Base-by-base conservation (phyloP, 2,797 vertebrate species). In the Gymnothorax reevesii region DNA sequence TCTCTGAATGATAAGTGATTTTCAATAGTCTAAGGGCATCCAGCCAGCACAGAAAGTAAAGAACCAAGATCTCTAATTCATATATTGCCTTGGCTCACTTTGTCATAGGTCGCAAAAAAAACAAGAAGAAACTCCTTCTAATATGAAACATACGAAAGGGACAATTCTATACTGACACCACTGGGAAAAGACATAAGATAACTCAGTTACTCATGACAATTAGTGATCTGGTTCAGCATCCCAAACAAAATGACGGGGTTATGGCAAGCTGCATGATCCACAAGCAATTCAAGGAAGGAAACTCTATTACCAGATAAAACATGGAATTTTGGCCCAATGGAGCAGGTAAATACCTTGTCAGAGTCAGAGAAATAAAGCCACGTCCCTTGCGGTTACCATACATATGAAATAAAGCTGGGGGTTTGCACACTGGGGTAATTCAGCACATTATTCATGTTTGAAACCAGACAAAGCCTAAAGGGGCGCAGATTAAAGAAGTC, bases 41-140 rank as follows among this genome's bases (percentile, higher is more conserved):
- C 77, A 84, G 57, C 86, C 83, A 82, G 59, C 83, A 60, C 77
- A 59, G 54, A 84, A 52, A 87, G 83, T 52, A 85, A 87, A 88
- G 25, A 75, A 77, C 15, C n/a, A 84, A 71, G 54, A 33, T 73
- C 57, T 57, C 59, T 42, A 59, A 7, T 27, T 62, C 57, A 42
- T 85, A 59, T 55, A 57, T 64, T 83, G 7, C 49, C 42, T 54
- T 82, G 62, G 52, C 42, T 73, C 20, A 27, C 33, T 57, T n/a
- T 71, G 54, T 55, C 73, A 77, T 54, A 17, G 52, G 77, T 13
- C 55, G 77, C 55, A 80, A 17, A 55, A 42, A 42, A 80, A 80
- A 54, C 77, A 80, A 80, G n/a, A 49, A 82, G 49, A 25, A 49
- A 52, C 60, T 20, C 20, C 57, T 57, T 82, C 17, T 54, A 82